Conservation (phyloP, 2,888 invertebrate genomes). For the Diaprepes abbreviatus region DNA sequence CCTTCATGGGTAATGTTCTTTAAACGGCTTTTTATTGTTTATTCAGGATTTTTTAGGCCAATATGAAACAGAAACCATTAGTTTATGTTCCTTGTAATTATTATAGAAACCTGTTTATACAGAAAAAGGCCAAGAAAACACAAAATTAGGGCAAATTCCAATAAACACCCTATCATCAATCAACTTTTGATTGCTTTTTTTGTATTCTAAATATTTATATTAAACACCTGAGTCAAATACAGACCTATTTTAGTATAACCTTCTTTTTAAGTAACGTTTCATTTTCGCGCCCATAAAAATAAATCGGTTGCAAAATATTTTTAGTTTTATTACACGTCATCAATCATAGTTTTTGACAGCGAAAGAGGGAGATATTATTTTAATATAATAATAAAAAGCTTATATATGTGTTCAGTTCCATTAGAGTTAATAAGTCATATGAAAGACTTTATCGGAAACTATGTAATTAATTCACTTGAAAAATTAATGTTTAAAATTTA, state of each 20-base stretch:
- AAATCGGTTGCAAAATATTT: constrained; percentile 43
- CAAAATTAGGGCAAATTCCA: constrained; percentile 9
- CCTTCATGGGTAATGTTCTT: not conserved
- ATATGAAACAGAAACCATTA: not conserved
- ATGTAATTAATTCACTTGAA: constrained; percentile 1
- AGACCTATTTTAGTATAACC: constrained; percentile 14
- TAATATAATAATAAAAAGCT: constrained; percentile 33
- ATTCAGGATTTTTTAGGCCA: not conserved
- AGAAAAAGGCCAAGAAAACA: constrained; percentile 9
- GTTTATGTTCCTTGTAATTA: not conserved
- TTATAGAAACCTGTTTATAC: constrained; percentile 4
- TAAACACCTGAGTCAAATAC: constrained; percentile 23
- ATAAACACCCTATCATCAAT: constrained; percentile 24
- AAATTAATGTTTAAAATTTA: not conserved
- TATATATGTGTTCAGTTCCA: constrained; percentile 36
- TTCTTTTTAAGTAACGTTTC: constrained; percentile 15
- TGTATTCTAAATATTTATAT: constrained; percentile 32
- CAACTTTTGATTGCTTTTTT: constrained; percentile 29
- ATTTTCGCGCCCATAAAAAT: constrained; percentile 37
- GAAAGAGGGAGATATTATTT: constrained; percentile 36
- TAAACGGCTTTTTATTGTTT: constrained; percentile 10
- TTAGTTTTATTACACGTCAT: constrained; percentile 33
- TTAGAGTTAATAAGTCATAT: constrained; percentile 39
- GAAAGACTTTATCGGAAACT: constrained; percentile 19
- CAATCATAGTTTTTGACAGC: constrained; percentile 40